Conservation (phyloP, 2,113 vertebrate species). For the Aptenodytes patagonicus region DNA sequence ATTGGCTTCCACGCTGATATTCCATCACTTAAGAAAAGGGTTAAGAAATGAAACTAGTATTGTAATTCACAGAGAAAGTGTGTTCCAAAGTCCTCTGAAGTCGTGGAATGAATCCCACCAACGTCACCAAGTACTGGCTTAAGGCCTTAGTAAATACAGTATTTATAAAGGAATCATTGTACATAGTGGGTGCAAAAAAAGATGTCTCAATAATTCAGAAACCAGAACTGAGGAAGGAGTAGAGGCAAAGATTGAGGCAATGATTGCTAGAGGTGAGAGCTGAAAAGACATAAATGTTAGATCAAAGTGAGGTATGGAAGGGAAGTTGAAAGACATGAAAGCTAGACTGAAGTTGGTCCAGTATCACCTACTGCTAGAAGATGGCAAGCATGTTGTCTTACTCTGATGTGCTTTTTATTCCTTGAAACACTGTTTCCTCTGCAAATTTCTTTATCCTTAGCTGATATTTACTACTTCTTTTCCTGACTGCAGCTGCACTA, state of each 20-base stretch:
- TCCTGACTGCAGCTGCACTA: neutral
- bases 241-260: neutral
- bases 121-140: slow-evolving; percentile 20
- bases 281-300: neutral
- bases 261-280: neutral
- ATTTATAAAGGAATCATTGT: slow-evolving; percentile 45
- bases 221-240: neutral
- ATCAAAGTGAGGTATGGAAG: neutral
- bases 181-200: neutral
- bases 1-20: neutral
- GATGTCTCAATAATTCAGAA: slow-evolving; percentile 12
- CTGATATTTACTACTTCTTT: neutral
- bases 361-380: neutral
- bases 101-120: slow-evolving; percentile 31
- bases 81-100: slow-evolving; percentile 23
- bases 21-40: neutral
- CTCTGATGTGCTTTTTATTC: neutral
- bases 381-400: neutral
- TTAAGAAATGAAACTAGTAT: slow-evolving; percentile 17
- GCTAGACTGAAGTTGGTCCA: neutral
- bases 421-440: neutral
- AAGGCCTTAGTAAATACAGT: slow-evolving; percentile 41
- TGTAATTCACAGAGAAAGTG: neutral
- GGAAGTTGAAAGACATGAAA: neutral
- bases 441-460: neutral